These are phyloP conservation scores for Mobula birostris DNA, from an alignment of 2,113 vertebrate genomes.

Conservation along the genomic window DNA sequence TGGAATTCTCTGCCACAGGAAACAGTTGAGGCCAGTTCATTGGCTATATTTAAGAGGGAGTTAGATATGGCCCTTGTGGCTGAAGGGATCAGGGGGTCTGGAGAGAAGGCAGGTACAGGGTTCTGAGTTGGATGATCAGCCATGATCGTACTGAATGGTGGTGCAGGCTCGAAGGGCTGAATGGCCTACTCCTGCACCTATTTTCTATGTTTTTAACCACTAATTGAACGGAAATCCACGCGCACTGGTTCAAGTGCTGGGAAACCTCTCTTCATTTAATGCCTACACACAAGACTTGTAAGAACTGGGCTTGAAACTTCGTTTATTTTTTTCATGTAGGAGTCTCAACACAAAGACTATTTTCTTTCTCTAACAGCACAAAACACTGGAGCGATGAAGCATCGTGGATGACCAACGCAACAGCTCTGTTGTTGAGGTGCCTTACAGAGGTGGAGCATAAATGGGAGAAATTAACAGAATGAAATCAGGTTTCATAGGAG, in stretches of 20 bases:
- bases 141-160: too few relatives aligned
- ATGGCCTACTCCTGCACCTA: too few relatives aligned
- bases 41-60: too few relatives aligned
- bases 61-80: too few relatives aligned
- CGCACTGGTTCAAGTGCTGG: neutral
- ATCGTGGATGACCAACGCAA: neutral
- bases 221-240: too few relatives aligned
- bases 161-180: too few relatives aligned
- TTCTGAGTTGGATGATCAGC: too few relatives aligned
- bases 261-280: neutral
- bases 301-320: neutral
- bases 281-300: neutral
- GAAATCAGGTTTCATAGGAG: neutral
- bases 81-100: too few relatives aligned
- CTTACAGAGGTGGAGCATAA: neutral
- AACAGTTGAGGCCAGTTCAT: too few relatives aligned
- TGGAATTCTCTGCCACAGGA: too few relatives aligned
- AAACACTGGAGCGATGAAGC: neutral
- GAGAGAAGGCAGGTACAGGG: too few relatives aligned
- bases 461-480: neutral
- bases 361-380: slow-evolving; percentile 8
- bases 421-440: neutral
- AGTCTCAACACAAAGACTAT: neutral
- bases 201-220: too few relatives aligned
- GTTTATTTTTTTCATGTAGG: slow-evolving; percentile 3